Evolutionary conservation across 2,888 invertebrate genomes (phyloP).

Genomic region (Trimorus sp.): DNA sequence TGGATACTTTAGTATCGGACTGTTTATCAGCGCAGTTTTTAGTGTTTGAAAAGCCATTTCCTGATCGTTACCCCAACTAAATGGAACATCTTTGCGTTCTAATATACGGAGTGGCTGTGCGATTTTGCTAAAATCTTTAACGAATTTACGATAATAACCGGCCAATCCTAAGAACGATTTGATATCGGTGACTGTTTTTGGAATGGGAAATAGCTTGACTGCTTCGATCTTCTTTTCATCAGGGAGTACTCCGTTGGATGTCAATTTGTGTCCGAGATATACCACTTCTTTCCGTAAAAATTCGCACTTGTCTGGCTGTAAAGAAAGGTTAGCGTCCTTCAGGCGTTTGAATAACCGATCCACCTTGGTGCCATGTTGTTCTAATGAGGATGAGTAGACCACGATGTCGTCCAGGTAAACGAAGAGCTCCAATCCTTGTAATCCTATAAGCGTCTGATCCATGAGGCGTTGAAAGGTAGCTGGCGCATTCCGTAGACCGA

Average conservation of each 20-base stretch:
- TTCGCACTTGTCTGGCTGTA: conserved; percentile 69
- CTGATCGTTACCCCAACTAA: conserved; percentile 4
- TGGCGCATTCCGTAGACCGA: conserved; percentile 12
- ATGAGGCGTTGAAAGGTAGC: conserved; percentile 8
- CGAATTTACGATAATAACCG: conserved; percentile 23
- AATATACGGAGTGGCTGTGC: conserved; percentile 11
- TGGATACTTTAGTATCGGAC: conserved; percentile 51
- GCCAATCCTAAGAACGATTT: conserved; percentile 29
- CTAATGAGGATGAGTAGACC: conserved; percentile 32
- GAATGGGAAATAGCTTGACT: neutral
- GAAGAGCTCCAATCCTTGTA: conserved; percentile 12
- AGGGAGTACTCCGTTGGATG: conserved; percentile 66
- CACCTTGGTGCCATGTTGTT: conserved; percentile 47
- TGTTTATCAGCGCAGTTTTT: neutral
- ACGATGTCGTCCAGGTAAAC: conserved; percentile 14
- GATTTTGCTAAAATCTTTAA: conserved; percentile 25
- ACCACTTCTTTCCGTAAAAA: conserved; percentile 70
- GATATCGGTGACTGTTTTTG: conserved; percentile 1
- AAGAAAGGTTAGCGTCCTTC: conserved; percentile 54
- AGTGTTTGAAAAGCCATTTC: neutral
- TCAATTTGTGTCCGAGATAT: conserved; percentile 69
- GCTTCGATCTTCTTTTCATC: conserved; percentile 9
- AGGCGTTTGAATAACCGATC: conserved; percentile 56
- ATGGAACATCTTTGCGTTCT: neutral
- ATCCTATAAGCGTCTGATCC: neutral